Percentiles rank a stretch among this genome's conserved stretches.
These are phyloP conservation scores for Brachymystax lenok DNA, from an alignment of 2,797 vertebrate genomes.

Conservation along the genomic window DNA sequence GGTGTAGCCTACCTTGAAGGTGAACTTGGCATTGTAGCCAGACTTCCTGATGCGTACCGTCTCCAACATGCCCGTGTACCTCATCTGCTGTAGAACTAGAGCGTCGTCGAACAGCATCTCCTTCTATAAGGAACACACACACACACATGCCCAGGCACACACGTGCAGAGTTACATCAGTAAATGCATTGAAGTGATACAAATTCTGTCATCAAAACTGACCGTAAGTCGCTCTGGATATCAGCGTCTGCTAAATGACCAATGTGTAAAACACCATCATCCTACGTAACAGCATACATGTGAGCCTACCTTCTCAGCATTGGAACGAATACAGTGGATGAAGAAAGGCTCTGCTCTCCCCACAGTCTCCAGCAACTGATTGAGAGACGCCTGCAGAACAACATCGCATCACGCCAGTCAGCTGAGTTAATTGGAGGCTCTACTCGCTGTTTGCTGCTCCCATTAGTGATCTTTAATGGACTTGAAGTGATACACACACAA, in stretches of 20 bases:
- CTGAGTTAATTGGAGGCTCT: neutral
- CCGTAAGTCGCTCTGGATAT: neutral
- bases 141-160: constrained; percentile 1
- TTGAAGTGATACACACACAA: neutral
- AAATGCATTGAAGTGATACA: neutral
- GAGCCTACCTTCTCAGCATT: constrained; percentile 87
- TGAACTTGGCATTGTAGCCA: constrained; percentile 91
- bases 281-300: neutral
- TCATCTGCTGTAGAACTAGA: constrained; percentile 88
- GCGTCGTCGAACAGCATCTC: constrained; percentile 88
- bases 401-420: constrained; percentile 10
- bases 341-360: constrained; percentile 87
- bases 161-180: neutral
- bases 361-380: constrained; percentile 84
- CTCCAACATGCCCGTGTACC: constrained; percentile 86
- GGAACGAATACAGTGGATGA: constrained; percentile 92
- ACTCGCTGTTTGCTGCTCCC: neutral
- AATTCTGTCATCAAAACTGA: neutral
- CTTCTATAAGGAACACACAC: constrained; percentile 70
- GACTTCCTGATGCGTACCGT: constrained; percentile 87
- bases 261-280: neutral
- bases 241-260: neutral
- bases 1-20: constrained; percentile 80
- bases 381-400: constrained; percentile 81
- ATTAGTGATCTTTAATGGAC: neutral